phyloP scores from a whole-genome alignment of 2,113 vertebrate genomes.

The Calonectris borealis region DNA sequence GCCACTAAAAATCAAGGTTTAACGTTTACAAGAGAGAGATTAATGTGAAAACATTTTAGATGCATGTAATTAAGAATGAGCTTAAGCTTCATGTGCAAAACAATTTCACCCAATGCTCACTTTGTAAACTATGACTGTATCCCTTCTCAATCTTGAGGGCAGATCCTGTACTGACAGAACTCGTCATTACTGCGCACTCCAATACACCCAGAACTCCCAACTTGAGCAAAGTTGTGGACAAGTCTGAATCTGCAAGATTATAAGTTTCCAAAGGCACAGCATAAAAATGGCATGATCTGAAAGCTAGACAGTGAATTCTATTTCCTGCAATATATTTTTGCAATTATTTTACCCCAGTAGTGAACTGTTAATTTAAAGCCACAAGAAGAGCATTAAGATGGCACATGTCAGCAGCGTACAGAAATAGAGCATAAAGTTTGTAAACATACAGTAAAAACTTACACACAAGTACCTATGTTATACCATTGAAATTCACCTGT shows the following conservation, averaged over 20 bases:
- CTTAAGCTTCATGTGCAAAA: not conserved
- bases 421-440: not conserved
- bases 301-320: not conserved
- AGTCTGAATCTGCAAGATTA: not conserved
- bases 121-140: not conserved
- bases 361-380: not conserved
- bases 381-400: not conserved
- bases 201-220: not conserved
- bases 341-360: not conserved
- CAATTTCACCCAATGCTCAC: not conserved
- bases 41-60: not conserved
- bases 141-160: not conserved
- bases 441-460: not conserved
- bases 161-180: not conserved
- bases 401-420: not conserved
- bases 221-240: not conserved
- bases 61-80: not conserved
- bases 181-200: not conserved
- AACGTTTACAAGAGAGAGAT: not conserved
- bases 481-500: not conserved
- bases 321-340: not conserved
- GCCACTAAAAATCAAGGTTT: not conserved
- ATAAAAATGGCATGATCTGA: not conserved
- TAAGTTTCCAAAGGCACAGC: not conserved
- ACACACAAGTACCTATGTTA: not conserved